Conservation (phyloP, 2,888 invertebrate species). For the Ethmia dodecea region DNA sequence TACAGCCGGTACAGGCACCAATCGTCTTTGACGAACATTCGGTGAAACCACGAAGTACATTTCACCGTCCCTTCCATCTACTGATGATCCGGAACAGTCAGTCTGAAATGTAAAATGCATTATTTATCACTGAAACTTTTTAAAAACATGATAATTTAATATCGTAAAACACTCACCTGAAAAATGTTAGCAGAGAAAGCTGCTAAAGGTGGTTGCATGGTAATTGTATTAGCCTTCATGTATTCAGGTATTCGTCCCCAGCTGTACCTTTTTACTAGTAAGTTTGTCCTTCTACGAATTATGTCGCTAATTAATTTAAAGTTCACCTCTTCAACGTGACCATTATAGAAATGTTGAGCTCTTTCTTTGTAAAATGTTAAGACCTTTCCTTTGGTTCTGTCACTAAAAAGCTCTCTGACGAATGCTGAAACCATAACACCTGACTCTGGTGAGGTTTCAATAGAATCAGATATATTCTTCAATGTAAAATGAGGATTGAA, state of each 20-base stretch:
- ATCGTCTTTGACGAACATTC: constrained; percentile 85
- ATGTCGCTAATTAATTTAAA: constrained; percentile 90
- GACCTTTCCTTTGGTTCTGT: constrained; percentile 87
- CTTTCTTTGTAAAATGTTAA: constrained; percentile 92
- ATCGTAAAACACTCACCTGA: constrained; percentile 67
- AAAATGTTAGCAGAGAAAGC: constrained; percentile 90
- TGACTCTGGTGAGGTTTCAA: constrained; percentile 81
- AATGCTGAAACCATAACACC: constrained; percentile 89
- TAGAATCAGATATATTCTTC: constrained; percentile 90
- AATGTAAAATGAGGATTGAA: constrained; percentile 93
- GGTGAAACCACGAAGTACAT: constrained; percentile 91
- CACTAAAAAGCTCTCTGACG: constrained; percentile 89
- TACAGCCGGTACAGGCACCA: constrained; percentile 90
- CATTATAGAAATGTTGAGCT: constrained; percentile 91
- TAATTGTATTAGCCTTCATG: constrained; percentile 83
- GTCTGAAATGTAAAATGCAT: constrained; percentile 76
- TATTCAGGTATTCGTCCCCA: constrained; percentile 87
- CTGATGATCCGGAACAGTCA: constrained; percentile 85
- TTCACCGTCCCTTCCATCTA: constrained; percentile 88
- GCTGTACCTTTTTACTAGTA: constrained; percentile 87
- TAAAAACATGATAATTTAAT: not conserved
- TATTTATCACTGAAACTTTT: constrained; percentile 1
- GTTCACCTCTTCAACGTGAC: constrained; percentile 90
- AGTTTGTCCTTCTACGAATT: constrained; percentile 87
- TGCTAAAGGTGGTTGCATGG: constrained; percentile 86